Percentiles rank a stretch among this genome's conserved stretches.
phyloP scores from a whole-genome alignment of 1,140 invertebrate genomes.

The Drosophila auraria region DNA sequence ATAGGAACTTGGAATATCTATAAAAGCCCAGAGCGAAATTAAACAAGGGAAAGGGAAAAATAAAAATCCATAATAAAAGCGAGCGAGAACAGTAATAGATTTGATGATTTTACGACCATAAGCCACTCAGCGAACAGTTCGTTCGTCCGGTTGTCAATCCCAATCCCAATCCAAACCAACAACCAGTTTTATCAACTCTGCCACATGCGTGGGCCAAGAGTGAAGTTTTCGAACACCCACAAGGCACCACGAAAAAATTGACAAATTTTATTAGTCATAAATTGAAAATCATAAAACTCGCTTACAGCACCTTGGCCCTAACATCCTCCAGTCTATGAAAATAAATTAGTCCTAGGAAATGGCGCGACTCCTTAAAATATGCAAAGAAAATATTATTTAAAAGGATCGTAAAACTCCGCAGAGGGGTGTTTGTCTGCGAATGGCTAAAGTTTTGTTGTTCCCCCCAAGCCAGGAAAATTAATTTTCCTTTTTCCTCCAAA shows the following conservation, averaged over 20 bases:
- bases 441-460: slow-evolving; percentile 55
- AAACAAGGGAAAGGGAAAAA: slow-evolving; percentile 8
- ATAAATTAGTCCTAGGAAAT: slow-evolving; percentile 68
- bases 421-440: slow-evolving; percentile 47
- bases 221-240: slow-evolving; percentile 61
- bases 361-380: slow-evolving; percentile 54
- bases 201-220: slow-evolving; percentile 56
- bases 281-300: slow-evolving; percentile 69
- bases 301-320: slow-evolving; percentile 63
- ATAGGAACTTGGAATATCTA: slow-evolving; percentile 1
- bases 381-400: slow-evolving; percentile 79
- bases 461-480: slow-evolving; percentile 41
- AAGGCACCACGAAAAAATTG: slow-evolving; percentile 45
- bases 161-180: slow-evolving; percentile 27
- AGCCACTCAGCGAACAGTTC: slow-evolving; percentile 63
- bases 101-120: slow-evolving; percentile 74
- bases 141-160: slow-evolving; percentile 42
- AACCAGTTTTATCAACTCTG: slow-evolving; percentile 56
- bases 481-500: slow-evolving; percentile 19
- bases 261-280: slow-evolving; percentile 82
- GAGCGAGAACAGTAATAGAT: slow-evolving; percentile 61
- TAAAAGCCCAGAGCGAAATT: slow-evolving; percentile 11
- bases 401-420: slow-evolving; percentile 62
- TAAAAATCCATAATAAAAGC: slow-evolving; percentile 43
- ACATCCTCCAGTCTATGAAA: slow-evolving; percentile 61